phyloP scores from a whole-genome alignment of 2,113 vertebrate species.

The Cynoglossus semilaevis region DNA sequence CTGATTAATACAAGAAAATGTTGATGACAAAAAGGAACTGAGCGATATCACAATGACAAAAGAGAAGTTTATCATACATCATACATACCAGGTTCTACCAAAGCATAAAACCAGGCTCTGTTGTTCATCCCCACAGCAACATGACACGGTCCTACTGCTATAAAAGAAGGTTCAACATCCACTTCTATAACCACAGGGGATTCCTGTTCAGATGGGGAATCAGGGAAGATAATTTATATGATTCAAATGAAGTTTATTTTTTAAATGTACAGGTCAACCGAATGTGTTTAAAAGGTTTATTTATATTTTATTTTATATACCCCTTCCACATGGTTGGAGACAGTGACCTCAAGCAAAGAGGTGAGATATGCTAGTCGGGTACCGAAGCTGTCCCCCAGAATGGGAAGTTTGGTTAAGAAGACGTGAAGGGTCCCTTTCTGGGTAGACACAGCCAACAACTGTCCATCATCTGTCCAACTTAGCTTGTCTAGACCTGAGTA shows the following conservation, averaged over 20 bases:
- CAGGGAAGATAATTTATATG: background rate
- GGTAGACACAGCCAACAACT: slow-evolving; percentile 90
- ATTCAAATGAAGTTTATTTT: no score
- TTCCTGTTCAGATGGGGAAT: slow-evolving; percentile 74
- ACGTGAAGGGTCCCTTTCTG: slow-evolving; percentile 87
- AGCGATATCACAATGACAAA: background rate
- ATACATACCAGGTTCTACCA: slow-evolving; percentile 75
- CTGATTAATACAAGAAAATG: slow-evolving; percentile 64
- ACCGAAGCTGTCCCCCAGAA: slow-evolving; percentile 86
- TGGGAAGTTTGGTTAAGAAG: slow-evolving; percentile 92
- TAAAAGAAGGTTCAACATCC: slow-evolving; percentile 92
- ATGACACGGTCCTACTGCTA: slow-evolving; percentile 91
- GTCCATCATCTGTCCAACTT: slow-evolving; percentile 96
- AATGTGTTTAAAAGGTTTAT: background rate
- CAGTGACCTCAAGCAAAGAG: slow-evolving; percentile 93
- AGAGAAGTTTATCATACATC: background rate
- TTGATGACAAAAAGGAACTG: background rate
- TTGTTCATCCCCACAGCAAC: slow-evolving; percentile 98
- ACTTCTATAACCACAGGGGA: slow-evolving; percentile 83
- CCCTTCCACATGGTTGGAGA: slow-evolving; percentile 87
- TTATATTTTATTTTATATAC: slow-evolving; percentile 69
- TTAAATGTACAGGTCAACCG: background rate
- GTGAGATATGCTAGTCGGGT: slow-evolving; percentile 92
- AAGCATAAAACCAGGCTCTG: slow-evolving; percentile 93
- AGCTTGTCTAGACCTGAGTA: slow-evolving; percentile 86